Evolutionary conservation across 2,113 vertebrate genomes (phyloP).

Genomic region (Trichomycterus rosablanca): DNA sequence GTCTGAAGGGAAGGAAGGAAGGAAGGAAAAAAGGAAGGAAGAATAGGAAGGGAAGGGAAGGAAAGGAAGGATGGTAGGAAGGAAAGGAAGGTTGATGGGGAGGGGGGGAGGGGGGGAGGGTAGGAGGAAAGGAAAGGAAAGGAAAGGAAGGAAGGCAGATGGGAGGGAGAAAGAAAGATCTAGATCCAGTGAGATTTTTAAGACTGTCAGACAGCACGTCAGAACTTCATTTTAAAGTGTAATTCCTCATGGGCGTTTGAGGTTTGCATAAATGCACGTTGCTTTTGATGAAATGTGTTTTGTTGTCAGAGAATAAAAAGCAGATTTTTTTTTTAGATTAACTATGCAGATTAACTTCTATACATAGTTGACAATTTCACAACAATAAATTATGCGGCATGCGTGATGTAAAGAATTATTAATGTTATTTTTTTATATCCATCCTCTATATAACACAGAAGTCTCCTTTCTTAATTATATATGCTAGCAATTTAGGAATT

Average conservation of each 20-base stretch:
- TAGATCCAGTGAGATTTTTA: conserved; percentile 2
- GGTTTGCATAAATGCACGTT: background rate
- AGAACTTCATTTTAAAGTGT: conserved; percentile 1
- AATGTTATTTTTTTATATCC: background rate
- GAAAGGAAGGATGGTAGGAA: too few species aligned
- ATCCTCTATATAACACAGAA: conserved; percentile 2
- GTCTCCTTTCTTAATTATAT: conserved; percentile 20
- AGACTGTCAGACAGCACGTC: conserved; percentile 2
- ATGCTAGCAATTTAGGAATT: conserved; percentile 17
- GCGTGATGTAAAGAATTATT: background rate
- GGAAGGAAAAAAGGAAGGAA: too few species aligned
- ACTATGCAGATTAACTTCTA: conserved; percentile 18
- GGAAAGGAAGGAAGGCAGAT: background rate
- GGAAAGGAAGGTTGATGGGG: too few species aligned
- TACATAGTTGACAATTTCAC: conserved; percentile 2
- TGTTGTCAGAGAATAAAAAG: conserved; percentile 9
- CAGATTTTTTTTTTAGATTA: conserved; percentile 1
- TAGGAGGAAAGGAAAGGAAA: too few species aligned
- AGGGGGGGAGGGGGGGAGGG: too few species aligned
- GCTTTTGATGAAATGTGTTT: background rate
- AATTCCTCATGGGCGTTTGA: background rate
- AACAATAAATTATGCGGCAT: conserved; percentile 17
- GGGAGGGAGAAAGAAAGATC: conserved; percentile 14
- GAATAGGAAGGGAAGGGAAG: too few species aligned
- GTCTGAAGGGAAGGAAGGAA: too few species aligned